Base-by-base conservation (phyloP, 2,888 invertebrate genomes). In the Ctenicera cuprea region DNA sequence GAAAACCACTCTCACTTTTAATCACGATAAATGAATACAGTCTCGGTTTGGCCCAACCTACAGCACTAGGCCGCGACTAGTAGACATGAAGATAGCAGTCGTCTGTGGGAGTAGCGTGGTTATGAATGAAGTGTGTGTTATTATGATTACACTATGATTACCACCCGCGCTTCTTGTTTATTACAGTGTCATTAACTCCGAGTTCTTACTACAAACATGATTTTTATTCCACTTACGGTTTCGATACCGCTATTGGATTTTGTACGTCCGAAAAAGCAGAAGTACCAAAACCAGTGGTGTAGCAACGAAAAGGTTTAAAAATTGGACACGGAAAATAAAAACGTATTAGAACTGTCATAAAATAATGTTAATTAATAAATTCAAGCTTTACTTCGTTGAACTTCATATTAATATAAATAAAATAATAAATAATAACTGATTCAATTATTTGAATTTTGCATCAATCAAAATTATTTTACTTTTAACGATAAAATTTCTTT, bases 121-220 rank as follows among this genome's bases (percentile, higher is more conserved):
- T 48, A 68, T 68, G 68, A 68, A 68, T 68, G 68, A 68, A 68
- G 59, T 68, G 61, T 59, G 59, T 68, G 68, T 68, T 68, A 68
- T 68, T 68, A 68, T 68, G 68, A 68, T 68, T 68, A 68, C 37
- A 61, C 68, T 48, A 61, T 68, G 68, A 68, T 68, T 68, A 43
- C 68, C 68, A 48, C 68, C 68, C 68, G 68, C 61, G 68, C 68
- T 68, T 37, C 68, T 48, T 68, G 68, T 68, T 68, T 68, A 61
- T 68, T 61, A 33, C 38, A 26, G 48, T 59, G 68, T 68, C 68
- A 68, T 68, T 68, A 66, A 68, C 68, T 57, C 54, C 61, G 14
- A 41, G 38, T 41, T 61, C 22, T 37, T 59, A 20, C 59, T 38
- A 20, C 20, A 38, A 59, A 52, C 30, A 52, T 52, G 8, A 20